A percentile compares a stretch with the other conserved stretches of the same genome.
Evolutionary conservation across 2,797 vertebrate species (phyloP).

Genomic region (Epinephelus coioides): DNA sequence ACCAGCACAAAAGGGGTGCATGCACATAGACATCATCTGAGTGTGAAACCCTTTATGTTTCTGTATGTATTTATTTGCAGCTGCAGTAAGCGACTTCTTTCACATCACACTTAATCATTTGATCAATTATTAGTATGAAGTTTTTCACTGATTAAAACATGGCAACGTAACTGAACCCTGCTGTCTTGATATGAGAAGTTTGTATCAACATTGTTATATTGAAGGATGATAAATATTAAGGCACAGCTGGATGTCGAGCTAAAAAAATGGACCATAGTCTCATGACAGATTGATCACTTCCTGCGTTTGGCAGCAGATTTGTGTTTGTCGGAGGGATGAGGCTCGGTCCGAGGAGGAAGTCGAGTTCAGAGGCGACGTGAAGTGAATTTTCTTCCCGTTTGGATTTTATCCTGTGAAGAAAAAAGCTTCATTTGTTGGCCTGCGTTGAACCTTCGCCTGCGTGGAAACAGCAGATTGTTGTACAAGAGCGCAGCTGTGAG

Average conservation of each 20-base stretch:
- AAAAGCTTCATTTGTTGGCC: constrained; percentile 37
- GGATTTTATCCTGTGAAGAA: background rate
- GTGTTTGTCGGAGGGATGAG: background rate
- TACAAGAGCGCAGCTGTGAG: constrained; percentile 67
- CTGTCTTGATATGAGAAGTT: no score
- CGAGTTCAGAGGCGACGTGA: background rate
- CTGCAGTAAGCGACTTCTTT: no score
- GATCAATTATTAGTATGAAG: no score
- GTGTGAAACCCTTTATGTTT: no score
- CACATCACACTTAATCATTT: no score
- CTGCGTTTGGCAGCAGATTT: background rate
- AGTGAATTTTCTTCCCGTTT: constrained; percentile 13
- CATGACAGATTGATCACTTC: background rate
- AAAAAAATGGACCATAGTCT: background rate
- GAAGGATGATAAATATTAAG: background rate
- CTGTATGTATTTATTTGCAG: no score
- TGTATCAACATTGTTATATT: no score
- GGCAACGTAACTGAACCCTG: no score
- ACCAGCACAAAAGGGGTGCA: no score
- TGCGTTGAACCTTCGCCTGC: background rate
- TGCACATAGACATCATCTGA: no score
- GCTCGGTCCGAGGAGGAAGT: background rate
- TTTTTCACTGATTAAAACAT: no score
- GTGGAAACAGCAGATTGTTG: constrained; percentile 22
- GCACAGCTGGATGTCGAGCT: background rate